Evolutionary conservation across 2,113 vertebrate genomes (phyloP).

Genomic region (Toxotes chatareus): DNA sequence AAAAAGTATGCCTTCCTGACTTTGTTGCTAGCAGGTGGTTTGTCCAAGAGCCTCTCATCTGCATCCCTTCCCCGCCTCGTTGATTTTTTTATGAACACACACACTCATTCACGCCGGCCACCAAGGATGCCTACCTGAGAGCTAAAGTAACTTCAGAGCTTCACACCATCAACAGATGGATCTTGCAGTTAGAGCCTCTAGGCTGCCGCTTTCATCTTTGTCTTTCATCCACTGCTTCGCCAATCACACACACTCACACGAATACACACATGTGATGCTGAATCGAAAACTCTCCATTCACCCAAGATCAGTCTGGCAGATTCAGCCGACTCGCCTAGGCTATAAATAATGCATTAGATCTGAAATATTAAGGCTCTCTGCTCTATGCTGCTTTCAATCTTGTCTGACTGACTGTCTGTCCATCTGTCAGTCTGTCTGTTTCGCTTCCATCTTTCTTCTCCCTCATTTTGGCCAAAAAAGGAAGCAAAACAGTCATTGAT

Average conservation of each 20-base stretch:
- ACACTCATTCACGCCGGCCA: slow-evolving; percentile 32
- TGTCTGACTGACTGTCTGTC: slow-evolving; percentile 55
- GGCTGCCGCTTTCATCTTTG: slow-evolving; percentile 79
- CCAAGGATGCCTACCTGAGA: slow-evolving; percentile 49
- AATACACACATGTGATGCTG: slow-evolving; percentile 10
- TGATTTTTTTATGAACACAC: slow-evolving; percentile 10
- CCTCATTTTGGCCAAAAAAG: slow-evolving; percentile 19
- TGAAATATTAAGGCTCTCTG: slow-evolving; percentile 75
- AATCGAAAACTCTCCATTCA: slow-evolving; percentile 71
- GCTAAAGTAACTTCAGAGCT: slow-evolving; percentile 63
- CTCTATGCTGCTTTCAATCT: slow-evolving; percentile 61
- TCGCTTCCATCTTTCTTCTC: background rate
- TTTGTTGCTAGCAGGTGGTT: slow-evolving; percentile 19
- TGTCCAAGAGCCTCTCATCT: slow-evolving; percentile 20
- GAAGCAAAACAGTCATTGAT: background rate
- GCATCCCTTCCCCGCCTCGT: background rate
- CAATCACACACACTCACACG: slow-evolving; percentile 47
- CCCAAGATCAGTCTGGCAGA: slow-evolving; percentile 70
- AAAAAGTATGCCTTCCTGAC: background rate
- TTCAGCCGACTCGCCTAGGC: slow-evolving; percentile 44
- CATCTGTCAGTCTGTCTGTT: slow-evolving; percentile 31
- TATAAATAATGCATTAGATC: slow-evolving; percentile 77
- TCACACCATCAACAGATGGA: slow-evolving; percentile 72
- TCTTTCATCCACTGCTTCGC: slow-evolving; percentile 71
- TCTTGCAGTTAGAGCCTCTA: slow-evolving; percentile 63